phyloP scores from a whole-genome alignment of 2,888 invertebrate genomes.

The Oligia latruncula region DNA sequence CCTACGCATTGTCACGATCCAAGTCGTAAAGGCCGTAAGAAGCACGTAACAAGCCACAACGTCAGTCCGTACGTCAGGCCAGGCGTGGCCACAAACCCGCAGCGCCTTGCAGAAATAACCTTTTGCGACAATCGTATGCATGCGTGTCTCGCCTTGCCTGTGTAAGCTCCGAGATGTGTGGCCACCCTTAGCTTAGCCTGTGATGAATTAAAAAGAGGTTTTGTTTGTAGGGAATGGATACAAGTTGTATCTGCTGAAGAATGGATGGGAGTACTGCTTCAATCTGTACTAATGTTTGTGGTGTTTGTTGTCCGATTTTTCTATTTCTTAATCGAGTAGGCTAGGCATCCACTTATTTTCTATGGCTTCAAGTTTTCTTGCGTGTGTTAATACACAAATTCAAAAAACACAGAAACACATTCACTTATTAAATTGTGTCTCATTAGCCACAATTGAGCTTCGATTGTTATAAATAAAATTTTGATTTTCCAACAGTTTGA shows the following conservation, averaged over 20 bases:
- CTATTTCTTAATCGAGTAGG: rapidly evolving
- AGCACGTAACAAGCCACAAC: slow-evolving; percentile 57
- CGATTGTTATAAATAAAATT: no score
- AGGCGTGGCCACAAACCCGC: slow-evolving; percentile 65
- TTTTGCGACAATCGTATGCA: slow-evolving; percentile 65
- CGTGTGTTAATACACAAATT: no score
- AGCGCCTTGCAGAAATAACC: slow-evolving; percentile 65
- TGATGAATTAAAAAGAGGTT: slow-evolving; percentile 63
- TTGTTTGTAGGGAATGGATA: slow-evolving; percentile 26
- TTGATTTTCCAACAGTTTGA: no score
- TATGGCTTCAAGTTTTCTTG: no score
- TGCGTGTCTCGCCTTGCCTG: slow-evolving; percentile 40
- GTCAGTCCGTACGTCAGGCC: slow-evolving; percentile 61
- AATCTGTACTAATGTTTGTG: slow-evolving; percentile 5
- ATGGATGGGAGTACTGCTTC: slow-evolving; percentile 15
- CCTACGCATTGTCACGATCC: slow-evolving; percentile 54
- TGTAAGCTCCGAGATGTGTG: slow-evolving; percentile 58
- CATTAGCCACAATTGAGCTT: no score
- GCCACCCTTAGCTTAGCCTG: slow-evolving; percentile 46
- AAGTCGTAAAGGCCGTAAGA: slow-evolving; percentile 57
- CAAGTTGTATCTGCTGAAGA: slow-evolving; percentile 6
- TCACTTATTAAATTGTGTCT: no score
- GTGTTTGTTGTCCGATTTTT: not conserved
- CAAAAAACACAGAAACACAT: no score
- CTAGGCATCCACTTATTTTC: not conserved